These are phyloP conservation scores for Taeniopygia guttata DNA, from an alignment of 2,797 vertebrate genomes.

Conservation along the genomic window DNA sequence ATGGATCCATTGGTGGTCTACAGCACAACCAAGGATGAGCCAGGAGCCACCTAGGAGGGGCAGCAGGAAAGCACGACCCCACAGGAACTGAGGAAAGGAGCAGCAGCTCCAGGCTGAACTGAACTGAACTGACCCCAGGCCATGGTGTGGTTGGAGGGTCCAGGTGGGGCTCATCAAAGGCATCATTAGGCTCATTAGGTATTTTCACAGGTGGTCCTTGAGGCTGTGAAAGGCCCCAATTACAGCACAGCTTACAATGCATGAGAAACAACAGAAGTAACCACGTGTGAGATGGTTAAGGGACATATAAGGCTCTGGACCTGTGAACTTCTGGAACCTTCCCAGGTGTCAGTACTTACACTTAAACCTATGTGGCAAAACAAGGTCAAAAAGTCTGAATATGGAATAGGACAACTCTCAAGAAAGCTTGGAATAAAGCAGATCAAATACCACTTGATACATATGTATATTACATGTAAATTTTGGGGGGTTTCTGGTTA, in stretches of 20 bases:
- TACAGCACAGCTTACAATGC: too few species aligned
- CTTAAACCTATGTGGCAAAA: background rate
- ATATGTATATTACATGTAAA: background rate
- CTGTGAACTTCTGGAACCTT: background rate
- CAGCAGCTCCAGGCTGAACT: background rate
- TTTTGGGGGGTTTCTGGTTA: background rate
- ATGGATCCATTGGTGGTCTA: accelerated
- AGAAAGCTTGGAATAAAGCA: background rate
- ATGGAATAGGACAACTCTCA: background rate
- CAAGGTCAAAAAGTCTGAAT: background rate
- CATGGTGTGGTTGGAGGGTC: background rate
- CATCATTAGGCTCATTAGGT: accelerated
- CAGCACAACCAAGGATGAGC: background rate
- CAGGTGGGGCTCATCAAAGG: background rate
- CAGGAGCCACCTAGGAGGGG: background rate
- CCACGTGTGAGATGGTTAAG: background rate
- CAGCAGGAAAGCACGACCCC: background rate
- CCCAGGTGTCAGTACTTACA: background rate
- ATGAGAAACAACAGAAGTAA: background rate
- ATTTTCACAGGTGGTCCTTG: background rate
- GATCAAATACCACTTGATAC: background rate
- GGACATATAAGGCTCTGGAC: background rate
- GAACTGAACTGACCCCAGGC: background rate
- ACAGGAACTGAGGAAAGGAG: background rate
- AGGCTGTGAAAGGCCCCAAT: background rate